A percentile compares a stretch with the other conserved stretches of the same genome.
Evolutionary conservation across 1,140 invertebrate genomes (phyloP).

Genomic region (Aphaenogaster ashmeadi): DNA sequence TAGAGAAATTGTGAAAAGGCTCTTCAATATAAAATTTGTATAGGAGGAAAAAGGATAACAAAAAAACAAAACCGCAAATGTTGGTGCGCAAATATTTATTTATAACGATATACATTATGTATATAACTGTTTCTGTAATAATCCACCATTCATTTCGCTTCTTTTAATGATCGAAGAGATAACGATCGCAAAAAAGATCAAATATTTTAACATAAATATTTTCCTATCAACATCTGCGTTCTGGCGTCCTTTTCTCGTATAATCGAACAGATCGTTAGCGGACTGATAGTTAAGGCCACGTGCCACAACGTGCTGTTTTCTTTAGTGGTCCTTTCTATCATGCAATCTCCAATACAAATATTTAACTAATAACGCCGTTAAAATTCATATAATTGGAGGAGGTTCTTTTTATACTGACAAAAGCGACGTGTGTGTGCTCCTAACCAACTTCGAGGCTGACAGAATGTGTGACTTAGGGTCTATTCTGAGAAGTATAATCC

Average conservation of each 20-base stretch:
- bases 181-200: not conserved
- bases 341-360: conserved; percentile 9
- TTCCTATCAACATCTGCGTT: not conserved
- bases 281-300: not conserved
- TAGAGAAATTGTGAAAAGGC: not conserved
- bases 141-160: conserved; percentile 2
- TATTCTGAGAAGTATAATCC: not conserved
- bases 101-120: conserved; percentile 3
- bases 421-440: no score
- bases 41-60: not conserved
- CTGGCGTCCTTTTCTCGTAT: not conserved
- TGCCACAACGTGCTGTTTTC: conserved; percentile 4
- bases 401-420: not conserved
- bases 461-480: not conserved
- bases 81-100: conserved; percentile 9
- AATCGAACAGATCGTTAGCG: conserved; percentile 11
- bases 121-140: conserved; percentile 18
- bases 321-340: not conserved
- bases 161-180: conserved; percentile 8
- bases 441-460: not conserved
- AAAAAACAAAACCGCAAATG: not conserved
- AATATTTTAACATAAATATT: conserved; percentile 30
- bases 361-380: not conserved
- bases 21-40: not conserved
- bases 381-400: not conserved